phyloP scores from a whole-genome alignment of 2,797 vertebrate species.

The Sebastes flavidus region DNA sequence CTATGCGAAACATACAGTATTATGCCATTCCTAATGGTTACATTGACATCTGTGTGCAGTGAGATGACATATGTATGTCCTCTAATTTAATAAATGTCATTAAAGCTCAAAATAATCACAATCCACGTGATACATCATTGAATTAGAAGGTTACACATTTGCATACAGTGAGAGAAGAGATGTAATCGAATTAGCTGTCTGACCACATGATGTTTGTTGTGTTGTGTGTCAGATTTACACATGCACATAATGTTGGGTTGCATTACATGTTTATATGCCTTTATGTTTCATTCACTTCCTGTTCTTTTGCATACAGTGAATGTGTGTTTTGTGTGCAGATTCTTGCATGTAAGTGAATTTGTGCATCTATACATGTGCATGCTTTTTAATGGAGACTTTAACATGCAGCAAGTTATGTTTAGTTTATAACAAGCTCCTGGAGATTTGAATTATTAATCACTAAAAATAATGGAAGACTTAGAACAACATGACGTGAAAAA shows the following conservation, averaged over 20 bases:
- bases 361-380: background rate
- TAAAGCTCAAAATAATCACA: slow-evolving; percentile 11
- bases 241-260: background rate
- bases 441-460: slow-evolving; percentile 3
- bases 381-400: background rate
- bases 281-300: background rate
- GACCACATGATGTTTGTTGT: background rate
- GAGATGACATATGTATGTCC: background rate
- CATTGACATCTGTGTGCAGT: background rate
- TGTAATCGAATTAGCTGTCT: background rate
- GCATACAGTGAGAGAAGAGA: background rate
- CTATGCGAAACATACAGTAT: background rate
- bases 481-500: background rate
- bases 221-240: background rate
- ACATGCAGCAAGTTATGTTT: background rate
- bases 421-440: background rate
- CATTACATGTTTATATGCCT: background rate
- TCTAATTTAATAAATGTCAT: background rate
- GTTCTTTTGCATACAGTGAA: background rate
- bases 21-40: background rate
- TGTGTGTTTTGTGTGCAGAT: background rate
- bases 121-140: background rate
- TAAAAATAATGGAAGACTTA: background rate
- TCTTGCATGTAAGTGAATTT: background rate
- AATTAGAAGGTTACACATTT: background rate